Percentiles rank a stretch among this genome's conserved stretches.
These are phyloP conservation scores for Littorina saxatilis DNA, from an alignment of 1,140 invertebrate genomes.

Conservation along the genomic window DNA sequence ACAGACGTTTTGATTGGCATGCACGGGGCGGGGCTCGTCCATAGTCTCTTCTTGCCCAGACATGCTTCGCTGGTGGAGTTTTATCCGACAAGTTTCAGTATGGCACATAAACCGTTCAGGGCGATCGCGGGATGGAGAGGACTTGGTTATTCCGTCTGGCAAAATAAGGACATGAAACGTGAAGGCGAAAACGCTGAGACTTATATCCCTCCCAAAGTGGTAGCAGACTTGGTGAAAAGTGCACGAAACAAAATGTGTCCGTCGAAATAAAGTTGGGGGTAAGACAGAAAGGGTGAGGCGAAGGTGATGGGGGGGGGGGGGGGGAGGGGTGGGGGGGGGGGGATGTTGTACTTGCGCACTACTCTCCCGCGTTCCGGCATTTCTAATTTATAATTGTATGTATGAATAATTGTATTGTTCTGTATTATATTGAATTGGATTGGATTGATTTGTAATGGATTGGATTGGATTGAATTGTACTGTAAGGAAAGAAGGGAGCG, in stretches of 20 bases:
- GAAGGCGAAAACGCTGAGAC: constrained; percentile 31
- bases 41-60: constrained; percentile 93
- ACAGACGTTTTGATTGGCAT: constrained; percentile 96
- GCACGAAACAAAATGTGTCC: constrained; percentile 22
- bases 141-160: constrained; percentile 44
- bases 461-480: no score
- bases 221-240: neutral
- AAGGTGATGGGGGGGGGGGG: no score
- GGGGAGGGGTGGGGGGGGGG: no score
- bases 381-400: no score
- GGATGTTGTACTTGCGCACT: no score
- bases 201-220: constrained; percentile 26
- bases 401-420: no score
- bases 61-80: constrained; percentile 96
- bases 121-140: constrained; percentile 48
- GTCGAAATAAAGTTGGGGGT: no score
- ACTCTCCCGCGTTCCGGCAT: no score
- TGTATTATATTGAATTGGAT: no score
- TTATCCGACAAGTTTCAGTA: constrained; percentile 75
- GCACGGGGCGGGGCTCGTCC: constrained; percentile 96
- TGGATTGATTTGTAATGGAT: no score
- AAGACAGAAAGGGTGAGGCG: no score
- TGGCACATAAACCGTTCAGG: constrained; percentile 44
- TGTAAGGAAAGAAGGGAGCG: no score
- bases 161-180: constrained; percentile 36